Evolutionary conservation across 2,888 invertebrate species (phyloP), one percentile per base, ranked within the genome.

Genomic region (Acanthosoma haemorrhoidale): DNA sequence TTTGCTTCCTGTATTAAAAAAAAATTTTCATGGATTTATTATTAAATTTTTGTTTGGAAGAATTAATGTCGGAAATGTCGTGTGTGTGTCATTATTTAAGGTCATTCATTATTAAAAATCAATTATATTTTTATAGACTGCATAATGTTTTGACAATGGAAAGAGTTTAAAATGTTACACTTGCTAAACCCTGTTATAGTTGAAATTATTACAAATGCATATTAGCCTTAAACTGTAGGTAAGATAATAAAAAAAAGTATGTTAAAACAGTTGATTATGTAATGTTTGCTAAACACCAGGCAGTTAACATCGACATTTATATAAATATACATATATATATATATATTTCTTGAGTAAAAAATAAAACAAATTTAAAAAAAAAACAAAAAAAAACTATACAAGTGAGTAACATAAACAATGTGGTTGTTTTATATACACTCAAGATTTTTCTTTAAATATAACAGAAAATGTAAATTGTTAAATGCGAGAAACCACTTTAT

Each of bases 51-150:
- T 38, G n/a, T 25, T n/a, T n/a, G 32, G 32, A 61, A 18, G 8
- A 59, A 18, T 16, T 61, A 36, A 32, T 61, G 32, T 32, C 36
- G 21, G 36, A 61, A 25, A 61, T 38, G 61, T 60, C 34, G 31
- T 9, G 4, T n/a, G 16, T 15, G 16, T 41, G 36, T 63, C 3
- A 38, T 58, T 31, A 31, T 67, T 38, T 36, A 68, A 51, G 15
- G 18, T 32, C 57, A 57, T 38, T 16, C 9, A 36, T 57, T 57
- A 32, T 51, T 68, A 29, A 58, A 41, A 57, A 60, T 69, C 60
- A 69, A 69, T 39, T 60, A 38, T 59, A 59, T 69, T 69, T 69
- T 69, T 69, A 60, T 69, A 69, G 69, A 69, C 69, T 69, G 60
- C 32, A 60, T 32, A 57, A 34, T 36, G 36, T 60, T 21, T 61